These are phyloP conservation scores for Datnioides undecimradiatus DNA, from an alignment of 2,113 vertebrate genomes.

Conservation along the genomic window DNA sequence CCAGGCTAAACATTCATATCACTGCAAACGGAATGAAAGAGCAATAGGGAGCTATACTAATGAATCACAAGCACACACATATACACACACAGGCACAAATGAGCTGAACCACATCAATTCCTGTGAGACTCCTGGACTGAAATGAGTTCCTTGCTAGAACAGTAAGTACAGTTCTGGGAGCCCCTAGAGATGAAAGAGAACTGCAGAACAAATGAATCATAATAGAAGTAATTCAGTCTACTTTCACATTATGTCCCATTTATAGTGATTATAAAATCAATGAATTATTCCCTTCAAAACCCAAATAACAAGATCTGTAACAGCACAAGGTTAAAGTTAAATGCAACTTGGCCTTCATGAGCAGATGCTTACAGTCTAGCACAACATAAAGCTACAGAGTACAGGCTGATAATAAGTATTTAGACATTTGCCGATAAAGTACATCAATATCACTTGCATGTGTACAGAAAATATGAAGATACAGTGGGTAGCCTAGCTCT, in stretches of 20 bases:
- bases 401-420: too few species aligned
- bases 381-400: neutral
- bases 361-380: neutral
- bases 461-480: neutral
- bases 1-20: slow-evolving; percentile 13
- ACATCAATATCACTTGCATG: neutral
- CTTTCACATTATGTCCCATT: neutral
- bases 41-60: slow-evolving; percentile 7
- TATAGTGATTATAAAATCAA: neutral
- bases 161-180: neutral
- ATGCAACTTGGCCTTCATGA: neutral
- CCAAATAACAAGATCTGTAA: neutral
- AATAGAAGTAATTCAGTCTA: neutral
- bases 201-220: slow-evolving; percentile 3
- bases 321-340: neutral
- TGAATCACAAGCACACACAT: slow-evolving; percentile 4
- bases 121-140: neutral
- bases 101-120: neutral
- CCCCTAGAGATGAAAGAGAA: neutral
- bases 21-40: slow-evolving; percentile 3
- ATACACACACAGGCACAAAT: neutral
- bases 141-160: slow-evolving; percentile 12
- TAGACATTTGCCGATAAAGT: neutral
- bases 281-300: neutral
- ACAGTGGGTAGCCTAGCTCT: too few species aligned